A percentile compares a stretch with the other conserved stretches of the same genome.
phyloP scores from a whole-genome alignment of 2,113 vertebrate species.

The Atrichornis clamosus region DNA sequence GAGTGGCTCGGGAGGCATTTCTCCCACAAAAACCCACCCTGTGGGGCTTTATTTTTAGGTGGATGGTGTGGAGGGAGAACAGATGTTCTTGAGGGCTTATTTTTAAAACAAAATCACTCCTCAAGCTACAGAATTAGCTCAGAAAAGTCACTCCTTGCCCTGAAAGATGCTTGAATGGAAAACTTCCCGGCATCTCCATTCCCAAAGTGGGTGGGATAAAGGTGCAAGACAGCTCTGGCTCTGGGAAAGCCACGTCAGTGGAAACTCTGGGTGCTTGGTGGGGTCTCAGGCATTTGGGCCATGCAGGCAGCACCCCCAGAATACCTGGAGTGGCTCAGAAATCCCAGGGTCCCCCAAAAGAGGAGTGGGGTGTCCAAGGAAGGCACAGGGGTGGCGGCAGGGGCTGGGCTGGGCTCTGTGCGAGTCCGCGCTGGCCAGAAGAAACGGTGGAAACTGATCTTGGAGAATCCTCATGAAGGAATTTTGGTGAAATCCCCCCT shows the following conservation, averaged over 20 bases:
- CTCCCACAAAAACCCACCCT: not conserved
- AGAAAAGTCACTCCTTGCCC: not conserved
- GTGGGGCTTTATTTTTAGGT: constrained; percentile 10
- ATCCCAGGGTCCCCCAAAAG: not conserved
- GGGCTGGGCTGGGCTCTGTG: not conserved
- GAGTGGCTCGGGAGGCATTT: not conserved
- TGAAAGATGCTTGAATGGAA: not conserved
- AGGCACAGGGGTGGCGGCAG: not conserved
- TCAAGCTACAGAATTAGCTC: not conserved
- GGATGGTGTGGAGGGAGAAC: not conserved
- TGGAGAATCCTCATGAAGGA: not conserved
- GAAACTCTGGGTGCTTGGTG: not conserved
- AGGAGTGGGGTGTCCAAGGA: fast-evolving
- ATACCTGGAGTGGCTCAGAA: not conserved
- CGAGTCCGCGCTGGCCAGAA: not conserved
- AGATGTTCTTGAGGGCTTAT: constrained; percentile 4
- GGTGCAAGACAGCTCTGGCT: fast-evolving
- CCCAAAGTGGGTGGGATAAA: not conserved
- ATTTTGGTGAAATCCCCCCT: not conserved
- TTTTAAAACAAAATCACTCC: not conserved
- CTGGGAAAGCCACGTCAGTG: not conserved
- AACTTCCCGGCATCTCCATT: not conserved
- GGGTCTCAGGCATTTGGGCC: not conserved
- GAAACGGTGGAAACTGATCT: not conserved
- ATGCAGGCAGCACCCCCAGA: not conserved